Conservation (phyloP, 2,113 vertebrate genomes). For the Casuarius casuarius region DNA sequence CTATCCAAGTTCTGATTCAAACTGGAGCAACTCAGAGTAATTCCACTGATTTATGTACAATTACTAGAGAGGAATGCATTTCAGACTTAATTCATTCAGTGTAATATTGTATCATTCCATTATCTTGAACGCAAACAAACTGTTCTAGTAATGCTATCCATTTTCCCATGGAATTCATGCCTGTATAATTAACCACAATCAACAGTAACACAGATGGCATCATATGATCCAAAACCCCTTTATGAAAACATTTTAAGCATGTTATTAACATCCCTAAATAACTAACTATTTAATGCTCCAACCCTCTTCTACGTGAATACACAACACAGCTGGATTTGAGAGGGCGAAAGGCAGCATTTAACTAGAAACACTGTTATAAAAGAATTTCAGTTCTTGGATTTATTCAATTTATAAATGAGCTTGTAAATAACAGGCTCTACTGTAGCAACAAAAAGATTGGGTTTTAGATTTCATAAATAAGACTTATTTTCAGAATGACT, state of each 20-base stretch:
- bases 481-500: conserved; percentile 12
- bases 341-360: not conserved
- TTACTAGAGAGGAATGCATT: not conserved
- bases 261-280: conserved; percentile 60
- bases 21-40: not conserved
- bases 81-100: not conserved
- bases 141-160: not conserved
- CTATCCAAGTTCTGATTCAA: not conserved
- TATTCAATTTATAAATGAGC: conserved; percentile 44
- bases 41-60: not conserved
- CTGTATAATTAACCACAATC: conserved; percentile 62
- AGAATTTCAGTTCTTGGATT: not conserved
- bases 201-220: conserved; percentile 60
- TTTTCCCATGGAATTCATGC: conserved; percentile 29
- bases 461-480: not conserved
- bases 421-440: conserved; percentile 26
- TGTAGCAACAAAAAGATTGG: not conserved
- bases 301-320: not conserved
- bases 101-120: not conserved
- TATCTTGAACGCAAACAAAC: conserved; percentile 11
- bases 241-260: conserved; percentile 22
- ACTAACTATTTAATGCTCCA: conserved; percentile 30
- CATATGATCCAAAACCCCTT: conserved; percentile 15
- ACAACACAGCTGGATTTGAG: conserved; percentile 68
- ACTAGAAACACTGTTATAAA: not conserved